Conservation (phyloP, 2,888 invertebrate genomes). For the Leucania comma region DNA sequence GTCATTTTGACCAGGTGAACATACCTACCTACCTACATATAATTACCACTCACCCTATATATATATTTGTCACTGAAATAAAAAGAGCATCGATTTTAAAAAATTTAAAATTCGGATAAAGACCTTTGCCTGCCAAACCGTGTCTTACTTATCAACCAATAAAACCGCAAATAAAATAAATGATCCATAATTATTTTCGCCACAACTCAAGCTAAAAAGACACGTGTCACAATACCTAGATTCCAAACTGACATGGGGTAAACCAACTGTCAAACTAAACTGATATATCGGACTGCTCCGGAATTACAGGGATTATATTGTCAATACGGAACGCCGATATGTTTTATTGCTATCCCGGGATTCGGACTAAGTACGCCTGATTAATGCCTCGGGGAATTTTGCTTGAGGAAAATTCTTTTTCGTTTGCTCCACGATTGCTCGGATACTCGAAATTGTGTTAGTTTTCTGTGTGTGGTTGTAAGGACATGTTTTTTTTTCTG, state of each 20-base stretch:
- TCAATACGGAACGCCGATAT: conserved; percentile 62
- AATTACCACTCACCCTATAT: no score
- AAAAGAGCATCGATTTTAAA: no score
- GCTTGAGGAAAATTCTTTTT: conserved; percentile 32
- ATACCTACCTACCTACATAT: no score
- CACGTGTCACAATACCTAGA: conserved; percentile 30
- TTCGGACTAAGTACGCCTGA: conserved; percentile 59
- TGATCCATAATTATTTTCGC: conserved; percentile 14
- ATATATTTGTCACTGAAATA: no score
- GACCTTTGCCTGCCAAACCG: not conserved
- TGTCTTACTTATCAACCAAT: not conserved
- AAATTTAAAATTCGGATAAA: no score
- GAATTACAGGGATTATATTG: conserved; percentile 63
- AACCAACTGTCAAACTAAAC: conserved; percentile 62
- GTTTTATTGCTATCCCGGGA: conserved; percentile 61
- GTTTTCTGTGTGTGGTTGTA: conserved; percentile 7
- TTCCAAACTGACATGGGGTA: conserved; percentile 42
- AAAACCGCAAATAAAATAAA: conserved; percentile 3
- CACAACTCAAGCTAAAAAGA: conserved; percentile 9
- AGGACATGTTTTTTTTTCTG: conserved; percentile 11
- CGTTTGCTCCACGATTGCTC: conserved; percentile 5
- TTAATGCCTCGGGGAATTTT: conserved; percentile 53
- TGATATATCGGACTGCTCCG: conserved; percentile 61
- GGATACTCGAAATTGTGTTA: conserved; percentile 27
- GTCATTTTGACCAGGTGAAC: no score